Base-by-base conservation (phyloP, 2,888 invertebrate genomes). In the Pharmacophagus antenor region DNA sequence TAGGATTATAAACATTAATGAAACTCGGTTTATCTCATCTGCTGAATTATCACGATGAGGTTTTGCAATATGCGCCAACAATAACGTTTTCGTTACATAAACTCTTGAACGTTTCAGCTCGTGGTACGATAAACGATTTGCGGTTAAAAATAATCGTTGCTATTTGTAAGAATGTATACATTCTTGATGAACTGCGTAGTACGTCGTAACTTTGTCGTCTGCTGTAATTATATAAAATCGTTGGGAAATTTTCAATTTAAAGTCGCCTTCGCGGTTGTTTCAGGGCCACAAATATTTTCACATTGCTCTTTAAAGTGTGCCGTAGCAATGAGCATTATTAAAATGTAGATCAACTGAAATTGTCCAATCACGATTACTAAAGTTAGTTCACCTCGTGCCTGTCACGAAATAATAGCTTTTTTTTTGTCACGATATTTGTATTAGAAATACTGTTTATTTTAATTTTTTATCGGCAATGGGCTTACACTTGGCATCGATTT, bases 231-330 rank as follows among this genome's bases (percentile, higher is more conserved):
- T 50, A 55, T 60, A 22, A 31, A 58, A 58, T 46, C 22, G 55
- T 60, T 55, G 59, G 55, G 62, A 63, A 64, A 63, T 63, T 56
- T 52, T 56, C 56, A 59, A 57, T 67, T 68, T 69, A 55, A 66
- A 60, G 63, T 62, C 61, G 70, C 71, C 81, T 81, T 79, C 71
- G 82, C 70, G 66, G 75, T 67, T 64, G 68, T 74, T 77, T 69
- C 66, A 66, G 62, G 64, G 54, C 72, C 76, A 67, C 66, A 67
- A 63, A 67, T 67, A 64, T 74, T 74, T 71, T 70, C 63, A 64
- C 63, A 59, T 65, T 48, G 56, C 60, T 42, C n/a, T n/a, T n/a
- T n/a, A 56, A 59, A 27, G 63, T 62, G 63, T 60, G 10, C 15
- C 15, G 55, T 12, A 31, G 31, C 31, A 31, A 31, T 31, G 31